Evolutionary conservation across 2,113 vertebrate genomes (phyloP).

Genomic region (Tetrax tetrax): DNA sequence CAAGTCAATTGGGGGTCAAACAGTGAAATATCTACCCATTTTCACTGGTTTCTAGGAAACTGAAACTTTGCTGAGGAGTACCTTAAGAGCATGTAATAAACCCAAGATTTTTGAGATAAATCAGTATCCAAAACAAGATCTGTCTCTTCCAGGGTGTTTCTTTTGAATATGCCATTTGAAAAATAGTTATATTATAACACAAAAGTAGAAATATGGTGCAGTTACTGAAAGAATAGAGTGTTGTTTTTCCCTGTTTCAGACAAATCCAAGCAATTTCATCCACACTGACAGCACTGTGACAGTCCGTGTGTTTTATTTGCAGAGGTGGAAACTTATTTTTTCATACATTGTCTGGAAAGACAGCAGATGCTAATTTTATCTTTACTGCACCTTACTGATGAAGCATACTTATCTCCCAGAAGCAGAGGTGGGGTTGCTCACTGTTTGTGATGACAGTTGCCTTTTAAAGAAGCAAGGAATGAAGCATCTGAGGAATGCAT

Average conservation of each 20-base stretch:
- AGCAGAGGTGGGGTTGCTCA: not conserved
- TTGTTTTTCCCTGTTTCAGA: not conserved
- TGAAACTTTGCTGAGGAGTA: not conserved
- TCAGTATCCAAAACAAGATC: not conserved
- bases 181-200: not conserved
- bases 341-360: not conserved
- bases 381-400: not conserved
- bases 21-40: not conserved
- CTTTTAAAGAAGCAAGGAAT: conserved; percentile 11
- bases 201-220: not conserved
- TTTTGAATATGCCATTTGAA: not conserved
- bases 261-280: not conserved
- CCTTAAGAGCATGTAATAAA: not conserved
- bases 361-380: not conserved
- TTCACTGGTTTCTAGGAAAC: not conserved
- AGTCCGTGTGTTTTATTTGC: not conserved
- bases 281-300: not conserved
- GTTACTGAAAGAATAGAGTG: not conserved
- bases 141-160: not conserved
- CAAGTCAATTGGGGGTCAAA: not conserved
- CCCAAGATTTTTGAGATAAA: not conserved
- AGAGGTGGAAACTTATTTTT: not conserved
- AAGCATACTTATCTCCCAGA: not conserved
- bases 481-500: not conserved
- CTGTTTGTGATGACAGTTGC: not conserved